These are phyloP conservation scores for Valencia hispanica DNA, from an alignment of 2,797 vertebrate genomes.

Conservation along the genomic window DNA sequence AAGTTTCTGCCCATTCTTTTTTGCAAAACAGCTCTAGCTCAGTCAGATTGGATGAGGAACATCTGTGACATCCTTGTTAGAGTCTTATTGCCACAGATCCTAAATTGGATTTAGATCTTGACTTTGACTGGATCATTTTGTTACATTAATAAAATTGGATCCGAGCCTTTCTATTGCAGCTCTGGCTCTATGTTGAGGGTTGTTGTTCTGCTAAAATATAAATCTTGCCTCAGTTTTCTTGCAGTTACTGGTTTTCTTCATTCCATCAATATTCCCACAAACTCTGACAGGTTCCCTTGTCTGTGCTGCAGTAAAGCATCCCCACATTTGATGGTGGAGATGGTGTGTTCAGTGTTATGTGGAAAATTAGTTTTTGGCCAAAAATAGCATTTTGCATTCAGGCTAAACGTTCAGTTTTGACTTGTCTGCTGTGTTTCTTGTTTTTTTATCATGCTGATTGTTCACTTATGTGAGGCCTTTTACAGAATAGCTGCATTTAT, in stretches of 20 bases:
- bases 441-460: no score
- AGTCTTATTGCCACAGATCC: neutral
- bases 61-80: neutral
- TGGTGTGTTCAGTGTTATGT: neutral
- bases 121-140: neutral
- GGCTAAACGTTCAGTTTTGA: neutral
- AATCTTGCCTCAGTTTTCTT: neutral
- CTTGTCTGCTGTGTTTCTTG: no score
- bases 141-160: neutral
- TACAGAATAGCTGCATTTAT: no score
- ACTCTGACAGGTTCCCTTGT: neutral
- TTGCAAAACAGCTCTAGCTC: neutral
- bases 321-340: neutral
- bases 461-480: no score
- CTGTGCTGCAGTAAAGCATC: neutral
- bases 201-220: neutral
- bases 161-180: neutral
- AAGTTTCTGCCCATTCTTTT: neutral
- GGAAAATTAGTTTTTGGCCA: neutral
- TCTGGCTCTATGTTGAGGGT: neutral
- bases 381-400: neutral
- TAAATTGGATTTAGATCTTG: constrained; percentile 2
- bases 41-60: neutral
- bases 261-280: neutral
- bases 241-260: no score